Base-by-base conservation (phyloP, 2,888 invertebrate species). In the Thereva nobilitata region DNA sequence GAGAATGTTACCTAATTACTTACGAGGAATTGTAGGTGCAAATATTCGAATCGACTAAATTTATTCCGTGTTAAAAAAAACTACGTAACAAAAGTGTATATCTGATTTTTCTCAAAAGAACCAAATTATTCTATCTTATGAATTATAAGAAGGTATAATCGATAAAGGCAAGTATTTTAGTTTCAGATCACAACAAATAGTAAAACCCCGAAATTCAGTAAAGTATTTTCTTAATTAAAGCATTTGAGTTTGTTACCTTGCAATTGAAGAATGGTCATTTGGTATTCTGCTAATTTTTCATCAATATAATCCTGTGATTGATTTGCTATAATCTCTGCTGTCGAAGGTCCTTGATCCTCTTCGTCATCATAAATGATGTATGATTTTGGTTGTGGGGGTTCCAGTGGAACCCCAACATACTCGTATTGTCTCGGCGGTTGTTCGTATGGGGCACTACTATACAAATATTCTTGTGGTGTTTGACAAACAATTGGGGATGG, bases 291-390 rank as follows among this genome's bases (percentile, higher is more conserved):
- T 75, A 95, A 86, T 80, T 93, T 92, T 82, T 95, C 95, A 79
- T 95, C 95, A 72, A 95, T 89, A 80, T 95, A 95, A 82, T 95
- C 95, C 83, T 95, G 95, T 68, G 93, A 93, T 82, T 95, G 95
- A 79, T 90, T 91, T 70, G 94, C 94, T 75, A 95, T 94, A 74
- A 94, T 94, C 81, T 94, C 93, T 54, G 94, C 94, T 12, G 94
- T 94, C 68, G 93, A 91, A 7, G 91, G 92, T 52, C 93, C 92
- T 73, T 88, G 85, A 72, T 90, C 89, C 77, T 89, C 90, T 67
- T 90, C 90, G 57, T 87, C 87, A 75, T 86, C 86, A 75, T 79
- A 79, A 75, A 80, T 72, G 72, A 86, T 84, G 73, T 86, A 85
- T 71, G 86, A 84, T 84, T 84, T 83, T 72, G 85, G 86, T 74